These are phyloP conservation scores for Stomatorhinus walkeri DNA, from an alignment of 2,797 vertebrate species.

Conservation along the genomic window DNA sequence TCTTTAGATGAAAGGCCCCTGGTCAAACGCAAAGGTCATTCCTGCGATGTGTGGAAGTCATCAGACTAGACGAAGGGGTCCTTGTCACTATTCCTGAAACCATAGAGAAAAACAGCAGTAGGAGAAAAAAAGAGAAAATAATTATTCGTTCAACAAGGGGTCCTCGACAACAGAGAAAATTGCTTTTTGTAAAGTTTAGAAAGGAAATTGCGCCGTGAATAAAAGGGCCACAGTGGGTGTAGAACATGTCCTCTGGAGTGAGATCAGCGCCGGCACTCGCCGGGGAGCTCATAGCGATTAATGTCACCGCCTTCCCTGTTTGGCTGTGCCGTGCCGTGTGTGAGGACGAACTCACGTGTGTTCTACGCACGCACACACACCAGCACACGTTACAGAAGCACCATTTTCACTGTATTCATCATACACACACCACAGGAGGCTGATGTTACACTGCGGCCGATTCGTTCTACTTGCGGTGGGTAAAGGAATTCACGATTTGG, in stretches of 20 bases:
- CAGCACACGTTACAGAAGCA: background rate
- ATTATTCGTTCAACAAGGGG: background rate
- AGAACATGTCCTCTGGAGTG: background rate
- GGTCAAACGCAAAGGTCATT: background rate
- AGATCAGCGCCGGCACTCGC: constrained; percentile 13
- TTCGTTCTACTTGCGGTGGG: background rate
- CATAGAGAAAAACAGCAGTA: background rate
- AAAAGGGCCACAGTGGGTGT: background rate
- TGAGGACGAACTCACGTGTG: background rate
- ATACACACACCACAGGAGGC: background rate
- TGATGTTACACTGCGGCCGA: background rate
- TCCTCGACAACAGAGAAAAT: background rate
- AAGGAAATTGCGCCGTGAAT: background rate
- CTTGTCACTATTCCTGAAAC: background rate
- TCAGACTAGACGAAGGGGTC: background rate
- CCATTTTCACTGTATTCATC: background rate
- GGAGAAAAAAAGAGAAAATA: background rate
- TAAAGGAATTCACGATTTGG: background rate
- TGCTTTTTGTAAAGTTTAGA: background rate
- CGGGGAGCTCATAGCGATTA: constrained; percentile 26
- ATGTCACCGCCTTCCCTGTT: constrained; percentile 36
- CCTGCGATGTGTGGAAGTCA: background rate
- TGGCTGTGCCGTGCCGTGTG: background rate
- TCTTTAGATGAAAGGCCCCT: background rate
- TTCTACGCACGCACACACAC: background rate